Percentiles rank a stretch among this genome's conserved stretches.
Evolutionary conservation across 2,113 vertebrate species (phyloP).

Genomic region (Dasypus novemcinctus): DNA sequence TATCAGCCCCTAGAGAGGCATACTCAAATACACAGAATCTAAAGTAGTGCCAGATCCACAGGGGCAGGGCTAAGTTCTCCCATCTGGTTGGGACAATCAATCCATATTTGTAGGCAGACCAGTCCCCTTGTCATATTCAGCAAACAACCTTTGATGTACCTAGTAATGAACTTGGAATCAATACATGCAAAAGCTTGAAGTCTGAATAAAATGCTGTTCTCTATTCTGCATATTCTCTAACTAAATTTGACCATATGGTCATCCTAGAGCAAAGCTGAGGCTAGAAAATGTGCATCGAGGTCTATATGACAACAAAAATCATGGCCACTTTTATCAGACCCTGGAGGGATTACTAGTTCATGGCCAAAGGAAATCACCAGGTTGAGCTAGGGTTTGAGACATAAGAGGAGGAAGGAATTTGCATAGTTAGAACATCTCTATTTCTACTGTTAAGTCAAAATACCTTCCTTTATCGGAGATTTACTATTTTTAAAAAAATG

Average conservation of each 20-base stretch:
- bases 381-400: background rate
- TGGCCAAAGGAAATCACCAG: background rate
- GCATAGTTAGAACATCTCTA: background rate
- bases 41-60: background rate
- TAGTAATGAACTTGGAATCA: background rate
- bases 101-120: background rate
- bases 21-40: background rate
- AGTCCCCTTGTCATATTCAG: background rate
- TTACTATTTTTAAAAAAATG: background rate
- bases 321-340: background rate
- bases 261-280: background rate
- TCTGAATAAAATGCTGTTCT: background rate
- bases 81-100: background rate
- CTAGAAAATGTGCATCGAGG: background rate
- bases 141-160: background rate
- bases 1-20: background rate
- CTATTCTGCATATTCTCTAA: background rate
- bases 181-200: background rate
- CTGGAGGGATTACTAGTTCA: background rate
- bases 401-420: background rate
- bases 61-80: background rate
- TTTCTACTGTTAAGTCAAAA: constrained; percentile 22
- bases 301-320: background rate
- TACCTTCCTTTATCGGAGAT: background rate
- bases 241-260: background rate